Percentiles rank a stretch among this genome's conserved stretches.
Evolutionary conservation across 2,888 invertebrate genomes (phyloP).

Genomic region (Rhimphoctona megacephalus): DNA sequence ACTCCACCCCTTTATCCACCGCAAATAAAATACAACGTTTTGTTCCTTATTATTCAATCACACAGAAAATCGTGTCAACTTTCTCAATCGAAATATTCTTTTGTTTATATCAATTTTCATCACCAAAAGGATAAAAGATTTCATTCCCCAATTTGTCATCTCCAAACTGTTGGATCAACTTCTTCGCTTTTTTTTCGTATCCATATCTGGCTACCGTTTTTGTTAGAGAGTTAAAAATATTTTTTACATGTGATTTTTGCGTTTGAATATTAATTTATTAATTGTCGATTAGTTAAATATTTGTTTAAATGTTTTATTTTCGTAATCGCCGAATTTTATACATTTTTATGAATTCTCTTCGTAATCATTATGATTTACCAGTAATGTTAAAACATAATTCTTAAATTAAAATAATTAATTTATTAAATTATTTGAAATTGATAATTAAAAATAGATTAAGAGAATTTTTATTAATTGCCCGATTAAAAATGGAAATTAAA

Average conservation of each 20-base stretch:
- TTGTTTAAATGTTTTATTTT: background rate
- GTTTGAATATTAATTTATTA: background rate
- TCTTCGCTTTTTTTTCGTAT: background rate
- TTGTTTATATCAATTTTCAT: constrained; percentile 16
- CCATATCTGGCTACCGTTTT: background rate
- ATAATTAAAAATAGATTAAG: background rate
- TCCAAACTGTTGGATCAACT: background rate
- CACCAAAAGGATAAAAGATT: background rate
- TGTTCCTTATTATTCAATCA: constrained; percentile 18
- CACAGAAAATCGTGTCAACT: background rate
- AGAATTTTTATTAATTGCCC: background rate
- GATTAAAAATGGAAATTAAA: background rate
- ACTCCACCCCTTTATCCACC: background rate
- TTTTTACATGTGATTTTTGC: background rate
- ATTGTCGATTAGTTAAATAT: background rate
- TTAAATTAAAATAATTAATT: background rate
- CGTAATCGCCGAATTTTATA: background rate
- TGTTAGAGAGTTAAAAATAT: background rate
- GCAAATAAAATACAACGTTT: constrained; percentile 16
- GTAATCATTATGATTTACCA: no score
- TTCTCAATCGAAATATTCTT: constrained; percentile 23
- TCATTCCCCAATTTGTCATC: constrained; percentile 1
- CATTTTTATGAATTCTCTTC: no score
- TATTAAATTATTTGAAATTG: background rate
- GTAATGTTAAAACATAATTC: background rate